A percentile compares a stretch with the other conserved stretches of the same genome.
Evolutionary conservation across 2,113 vertebrate genomes (phyloP).

Genomic region (Pteronura brasiliensis): DNA sequence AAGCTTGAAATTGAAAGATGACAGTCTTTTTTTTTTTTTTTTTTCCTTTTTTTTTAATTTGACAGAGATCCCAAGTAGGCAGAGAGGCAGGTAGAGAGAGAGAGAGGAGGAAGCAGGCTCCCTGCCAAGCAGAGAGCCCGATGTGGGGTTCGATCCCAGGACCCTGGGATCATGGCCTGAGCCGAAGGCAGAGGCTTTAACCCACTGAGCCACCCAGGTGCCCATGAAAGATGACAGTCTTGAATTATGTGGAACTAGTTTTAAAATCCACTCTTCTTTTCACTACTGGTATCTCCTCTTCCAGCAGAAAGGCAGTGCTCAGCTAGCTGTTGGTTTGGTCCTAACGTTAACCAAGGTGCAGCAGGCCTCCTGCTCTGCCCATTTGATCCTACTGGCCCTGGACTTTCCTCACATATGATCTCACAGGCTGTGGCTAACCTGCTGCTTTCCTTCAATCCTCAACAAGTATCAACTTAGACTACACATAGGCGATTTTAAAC

Average conservation of each 20-base stretch:
- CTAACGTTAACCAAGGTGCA: background rate
- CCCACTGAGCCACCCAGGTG: no score
- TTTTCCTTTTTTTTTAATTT: no score
- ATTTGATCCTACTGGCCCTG: background rate
- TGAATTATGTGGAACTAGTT: background rate
- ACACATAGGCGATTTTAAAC: background rate
- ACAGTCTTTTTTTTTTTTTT: background rate
- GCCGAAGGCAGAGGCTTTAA: no score
- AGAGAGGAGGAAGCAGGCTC: no score
- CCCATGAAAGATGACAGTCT: background rate
- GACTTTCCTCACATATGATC: background rate
- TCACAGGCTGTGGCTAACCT: background rate
- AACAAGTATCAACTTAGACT: background rate
- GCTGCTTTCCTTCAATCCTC: conserved; percentile 9
- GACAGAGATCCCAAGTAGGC: no score
- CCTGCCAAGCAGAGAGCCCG: no score
- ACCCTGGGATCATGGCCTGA: no score
- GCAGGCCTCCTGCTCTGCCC: background rate
- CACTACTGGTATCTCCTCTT: background rate
- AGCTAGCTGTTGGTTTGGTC: background rate
- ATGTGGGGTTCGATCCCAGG: no score
- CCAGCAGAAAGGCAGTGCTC: background rate
- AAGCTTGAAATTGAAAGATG: background rate
- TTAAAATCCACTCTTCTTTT: background rate
- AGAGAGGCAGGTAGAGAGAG: no score